Conservation (phyloP, 2,888 invertebrate genomes). For the Anoplius nigerrimus region DNA sequence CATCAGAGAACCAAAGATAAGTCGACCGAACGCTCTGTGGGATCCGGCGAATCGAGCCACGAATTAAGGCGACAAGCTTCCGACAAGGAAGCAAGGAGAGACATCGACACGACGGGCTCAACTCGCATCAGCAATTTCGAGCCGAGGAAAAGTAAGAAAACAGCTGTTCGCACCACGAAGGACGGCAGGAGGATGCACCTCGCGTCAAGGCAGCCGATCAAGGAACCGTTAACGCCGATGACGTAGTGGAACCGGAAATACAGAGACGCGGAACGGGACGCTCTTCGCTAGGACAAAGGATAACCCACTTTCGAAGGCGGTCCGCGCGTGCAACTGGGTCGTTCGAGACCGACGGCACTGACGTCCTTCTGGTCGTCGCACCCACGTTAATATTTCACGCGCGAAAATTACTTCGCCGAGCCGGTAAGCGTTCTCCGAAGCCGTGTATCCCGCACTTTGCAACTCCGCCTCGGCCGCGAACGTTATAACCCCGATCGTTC, state of each 20-base stretch:
- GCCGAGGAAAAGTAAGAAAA: background rate
- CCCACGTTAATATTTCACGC: constrained; percentile 1
- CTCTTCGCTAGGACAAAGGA: constrained; percentile 47
- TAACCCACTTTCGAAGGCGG: constrained; percentile 46
- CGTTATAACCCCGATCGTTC: background rate
- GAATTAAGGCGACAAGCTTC: too few relatives aligned
- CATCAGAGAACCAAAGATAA: too few relatives aligned
- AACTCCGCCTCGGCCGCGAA: background rate
- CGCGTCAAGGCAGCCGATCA: background rate
- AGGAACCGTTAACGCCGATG: constrained; percentile 1
- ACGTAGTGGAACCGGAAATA: constrained; percentile 44
- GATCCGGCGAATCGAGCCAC: too few relatives aligned
- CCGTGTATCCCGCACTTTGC: too few relatives aligned
- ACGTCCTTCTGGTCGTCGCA: constrained; percentile 29
- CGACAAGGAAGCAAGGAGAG: background rate
- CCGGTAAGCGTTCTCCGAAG: too few relatives aligned
- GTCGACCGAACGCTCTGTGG: too few relatives aligned
- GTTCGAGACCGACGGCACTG: constrained; percentile 25
- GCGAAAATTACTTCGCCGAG: too few relatives aligned
- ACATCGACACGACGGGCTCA: too few relatives aligned
- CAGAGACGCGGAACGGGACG: constrained; percentile 27
- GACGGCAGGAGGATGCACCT: background rate
- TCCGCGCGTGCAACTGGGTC: constrained; percentile 33
- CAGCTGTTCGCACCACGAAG: background rate
- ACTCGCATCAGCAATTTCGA: background rate